These are phyloP conservation scores for Acrocephalus scirpaceus DNA, from an alignment of 2,797 vertebrate genomes.

Conservation along the genomic window DNA sequence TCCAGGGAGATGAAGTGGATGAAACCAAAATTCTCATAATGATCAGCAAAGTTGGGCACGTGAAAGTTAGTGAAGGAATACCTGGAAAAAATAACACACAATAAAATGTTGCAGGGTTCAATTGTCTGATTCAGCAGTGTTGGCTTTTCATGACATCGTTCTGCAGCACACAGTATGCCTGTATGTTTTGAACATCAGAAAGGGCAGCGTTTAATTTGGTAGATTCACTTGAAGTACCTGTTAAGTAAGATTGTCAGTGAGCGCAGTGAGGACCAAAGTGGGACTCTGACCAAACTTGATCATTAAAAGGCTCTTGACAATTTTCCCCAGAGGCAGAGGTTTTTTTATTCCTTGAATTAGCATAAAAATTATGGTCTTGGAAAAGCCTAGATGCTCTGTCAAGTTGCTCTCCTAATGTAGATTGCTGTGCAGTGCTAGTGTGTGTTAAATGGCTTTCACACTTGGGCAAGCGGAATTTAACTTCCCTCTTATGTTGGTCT, in stretches of 20 bases:
- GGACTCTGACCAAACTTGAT: neutral
- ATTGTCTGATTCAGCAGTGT: neutral
- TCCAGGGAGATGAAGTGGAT: neutral
- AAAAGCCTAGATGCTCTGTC: neutral
- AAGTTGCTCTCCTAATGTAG: neutral
- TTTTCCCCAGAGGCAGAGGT: neutral
- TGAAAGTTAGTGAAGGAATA: neutral
- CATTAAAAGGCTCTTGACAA: neutral
- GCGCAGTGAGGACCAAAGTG: neutral
- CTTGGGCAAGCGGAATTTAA: neutral
- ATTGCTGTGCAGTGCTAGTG: neutral
- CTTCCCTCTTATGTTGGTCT: neutral
- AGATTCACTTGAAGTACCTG: neutral
- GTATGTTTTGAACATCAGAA: neutral
- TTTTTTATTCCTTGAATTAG: neutral
- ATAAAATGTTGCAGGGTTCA: neutral
- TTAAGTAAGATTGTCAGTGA: neutral
- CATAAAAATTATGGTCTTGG: neutral
- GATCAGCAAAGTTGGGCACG: fast-evolving
- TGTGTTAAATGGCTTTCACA: neutral
- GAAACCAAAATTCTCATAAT: neutral
- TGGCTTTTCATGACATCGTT: neutral
- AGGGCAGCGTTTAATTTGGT: neutral
- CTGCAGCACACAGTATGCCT: neutral
- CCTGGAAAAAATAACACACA: neutral